Evolutionary conservation across 2,797 vertebrate genomes (phyloP), one percentile per base, ranked within the genome.

Genomic region (Nasua narica): DNA sequence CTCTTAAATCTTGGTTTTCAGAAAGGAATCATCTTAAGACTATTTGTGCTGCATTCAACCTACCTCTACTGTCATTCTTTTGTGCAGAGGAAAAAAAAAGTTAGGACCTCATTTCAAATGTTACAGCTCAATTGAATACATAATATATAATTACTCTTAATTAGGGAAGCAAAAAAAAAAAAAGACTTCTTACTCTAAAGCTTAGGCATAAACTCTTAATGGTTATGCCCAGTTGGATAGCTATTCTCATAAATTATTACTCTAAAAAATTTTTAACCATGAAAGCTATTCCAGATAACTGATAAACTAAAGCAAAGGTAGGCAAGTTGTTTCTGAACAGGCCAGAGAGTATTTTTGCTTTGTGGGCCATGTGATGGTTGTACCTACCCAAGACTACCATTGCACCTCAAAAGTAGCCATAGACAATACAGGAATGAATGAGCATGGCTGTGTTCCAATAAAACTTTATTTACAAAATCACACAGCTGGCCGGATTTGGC

Each of bases 381-480:
- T 40, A 56, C 58, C 32, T 82, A 79, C 50, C 19, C 48, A 65
- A 40, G 13, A 56, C 77, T 74, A 23, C n/a, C 37, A 32, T 8
- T n/a, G 3, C 25, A 83, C 69, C 35, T 43, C 43, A 43, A 48
- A 94, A 92, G 11, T 29, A 54, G 25, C 43, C 13, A 11, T 60
- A 77, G 32, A 74, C 12, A 37, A 37, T 56, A 76, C 13, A 54
- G 50, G 40, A 84, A 67, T 85, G 43, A 94, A 74, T 56, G 60
- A 40, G 8, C n/a, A 9, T 29, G 7, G n/a, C 50, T 74, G 3
- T 69, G 15, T 91, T 70, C 70, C 52, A 82, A 58, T 74, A 90
- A 94, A 78, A 84, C 35, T 82, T 96, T 83, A 94, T 72, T 97
- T 77, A 81, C 35, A 95, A 92, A 94, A 48, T 78, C 23, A 93